Conservation (phyloP, 2,113 vertebrate species). For the Leptobrachium ailaonicum region DNA sequence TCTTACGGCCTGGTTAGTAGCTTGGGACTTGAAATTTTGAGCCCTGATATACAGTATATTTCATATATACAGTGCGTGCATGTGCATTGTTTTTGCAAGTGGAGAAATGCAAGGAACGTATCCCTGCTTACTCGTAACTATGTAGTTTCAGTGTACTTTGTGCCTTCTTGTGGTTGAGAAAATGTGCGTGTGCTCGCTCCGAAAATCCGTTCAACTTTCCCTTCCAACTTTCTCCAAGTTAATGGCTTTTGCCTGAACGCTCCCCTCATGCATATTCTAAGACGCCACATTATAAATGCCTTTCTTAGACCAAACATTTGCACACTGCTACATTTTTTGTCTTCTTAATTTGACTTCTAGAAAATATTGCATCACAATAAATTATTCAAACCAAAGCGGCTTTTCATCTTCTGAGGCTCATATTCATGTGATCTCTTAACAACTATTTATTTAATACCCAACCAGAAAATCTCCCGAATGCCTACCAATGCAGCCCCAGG, state of each 20-base stretch:
- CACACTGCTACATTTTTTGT: conserved; percentile 66
- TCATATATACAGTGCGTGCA: no score
- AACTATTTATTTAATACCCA: conserved; percentile 90
- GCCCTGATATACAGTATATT: no score
- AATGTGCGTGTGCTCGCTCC: conserved; percentile 9
- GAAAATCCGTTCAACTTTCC: conserved; percentile 9
- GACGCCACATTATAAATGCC: conserved; percentile 46
- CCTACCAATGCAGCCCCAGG: conserved; percentile 81
- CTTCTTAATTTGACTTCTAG: conserved; percentile 68
- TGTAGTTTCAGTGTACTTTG: conserved; percentile 16
- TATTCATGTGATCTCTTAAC: conserved; percentile 90
- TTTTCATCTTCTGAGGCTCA: conserved; percentile 88
- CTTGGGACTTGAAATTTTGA: no score
- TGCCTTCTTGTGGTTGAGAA: conserved; percentile 13
- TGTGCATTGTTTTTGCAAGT: no score
- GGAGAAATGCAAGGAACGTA: no score
- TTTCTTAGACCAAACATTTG: conserved; percentile 58
- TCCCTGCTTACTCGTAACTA: neutral
- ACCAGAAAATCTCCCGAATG: conserved; percentile 84
- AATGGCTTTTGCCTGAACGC: conserved; percentile 24
- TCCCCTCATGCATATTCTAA: conserved; percentile 64
- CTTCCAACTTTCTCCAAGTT: conserved; percentile 42
- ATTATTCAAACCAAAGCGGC: conserved; percentile 77
- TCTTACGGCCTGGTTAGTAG: no score
- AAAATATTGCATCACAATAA: conserved; percentile 71